Evolutionary conservation across 2,888 invertebrate genomes (phyloP).

Genomic region (Silvanus unidentatus): DNA sequence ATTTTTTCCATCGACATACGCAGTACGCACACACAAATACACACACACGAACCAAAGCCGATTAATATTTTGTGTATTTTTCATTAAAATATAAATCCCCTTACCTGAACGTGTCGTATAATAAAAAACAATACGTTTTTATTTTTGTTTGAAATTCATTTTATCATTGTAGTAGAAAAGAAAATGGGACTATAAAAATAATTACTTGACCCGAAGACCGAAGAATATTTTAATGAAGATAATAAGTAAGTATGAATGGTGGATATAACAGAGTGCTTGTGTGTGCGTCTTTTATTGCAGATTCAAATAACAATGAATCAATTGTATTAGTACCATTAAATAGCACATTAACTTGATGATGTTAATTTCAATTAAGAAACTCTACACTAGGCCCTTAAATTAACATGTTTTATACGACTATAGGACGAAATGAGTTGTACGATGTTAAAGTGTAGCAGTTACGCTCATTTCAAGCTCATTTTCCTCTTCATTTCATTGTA

Average conservation of each 20-base stretch:
- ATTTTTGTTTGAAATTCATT: too few relatives aligned
- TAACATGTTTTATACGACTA: constrained; percentile 28
- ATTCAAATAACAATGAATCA: constrained; percentile 20
- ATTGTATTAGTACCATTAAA: constrained; percentile 24
- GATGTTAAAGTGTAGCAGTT: constrained; percentile 41
- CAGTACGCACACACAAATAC: too few relatives aligned
- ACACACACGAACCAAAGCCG: too few relatives aligned
- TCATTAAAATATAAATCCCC: background rate
- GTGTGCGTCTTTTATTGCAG: constrained; percentile 16
- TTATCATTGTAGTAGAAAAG: too few relatives aligned
- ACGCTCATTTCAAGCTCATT: constrained; percentile 36
- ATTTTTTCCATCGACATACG: too few relatives aligned
- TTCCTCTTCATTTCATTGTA: constrained; percentile 45
- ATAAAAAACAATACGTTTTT: too few relatives aligned
- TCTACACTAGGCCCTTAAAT: constrained; percentile 20
- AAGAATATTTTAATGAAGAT: background rate
- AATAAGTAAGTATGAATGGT: background rate
- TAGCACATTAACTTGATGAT: constrained; percentile 19
- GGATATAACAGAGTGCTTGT: constrained; percentile 5
- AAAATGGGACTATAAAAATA: too few relatives aligned
- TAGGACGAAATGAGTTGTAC: constrained; percentile 21
- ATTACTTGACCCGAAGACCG: too few relatives aligned
- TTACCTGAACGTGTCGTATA: too few relatives aligned
- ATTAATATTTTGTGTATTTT: background rate
- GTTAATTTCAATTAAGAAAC: constrained; percentile 13